Evolutionary conservation across 1,140 invertebrate species (phyloP).

Genomic region (Streblospio benedicti): DNA sequence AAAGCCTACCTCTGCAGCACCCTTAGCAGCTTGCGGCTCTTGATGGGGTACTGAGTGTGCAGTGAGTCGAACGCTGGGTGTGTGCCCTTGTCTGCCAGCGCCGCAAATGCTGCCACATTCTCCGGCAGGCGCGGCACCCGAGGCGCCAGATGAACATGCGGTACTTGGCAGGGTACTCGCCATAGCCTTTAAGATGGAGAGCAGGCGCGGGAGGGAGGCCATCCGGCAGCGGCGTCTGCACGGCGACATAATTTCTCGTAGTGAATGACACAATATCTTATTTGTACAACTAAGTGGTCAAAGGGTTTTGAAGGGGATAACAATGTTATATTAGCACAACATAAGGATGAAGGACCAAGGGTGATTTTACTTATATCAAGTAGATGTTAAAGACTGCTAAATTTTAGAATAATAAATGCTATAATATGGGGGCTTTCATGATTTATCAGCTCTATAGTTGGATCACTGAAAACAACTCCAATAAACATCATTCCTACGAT

Average conservation of each 20-base stretch:
- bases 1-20: constrained; percentile 57
- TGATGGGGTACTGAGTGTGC: constrained; percentile 59
- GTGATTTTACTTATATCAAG: too few relatives aligned
- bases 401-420: neutral
- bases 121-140: constrained; percentile 63
- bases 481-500: too few relatives aligned
- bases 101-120: constrained; percentile 61
- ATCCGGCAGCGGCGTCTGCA: constrained; percentile 24
- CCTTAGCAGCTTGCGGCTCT: constrained; percentile 57
- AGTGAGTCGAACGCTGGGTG: constrained; percentile 55
- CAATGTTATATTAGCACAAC: too few relatives aligned
- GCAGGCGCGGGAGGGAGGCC: constrained; percentile 33
- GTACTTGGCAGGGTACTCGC: constrained; percentile 70
- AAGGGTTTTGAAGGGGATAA: too few relatives aligned
- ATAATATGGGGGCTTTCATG: too few relatives aligned
- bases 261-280: neutral
- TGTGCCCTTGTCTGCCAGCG: constrained; percentile 58
- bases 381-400: neutral
- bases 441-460: too few relatives aligned
- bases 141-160: constrained; percentile 69
- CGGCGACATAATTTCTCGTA: constrained; percentile 16
- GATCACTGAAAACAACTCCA: too few relatives aligned
- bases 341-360: too few relatives aligned
- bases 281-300: neutral
- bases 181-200: constrained; percentile 65